Base-by-base conservation (phyloP, 2,113 vertebrate genomes). In the Empidonax alnorum region DNA sequence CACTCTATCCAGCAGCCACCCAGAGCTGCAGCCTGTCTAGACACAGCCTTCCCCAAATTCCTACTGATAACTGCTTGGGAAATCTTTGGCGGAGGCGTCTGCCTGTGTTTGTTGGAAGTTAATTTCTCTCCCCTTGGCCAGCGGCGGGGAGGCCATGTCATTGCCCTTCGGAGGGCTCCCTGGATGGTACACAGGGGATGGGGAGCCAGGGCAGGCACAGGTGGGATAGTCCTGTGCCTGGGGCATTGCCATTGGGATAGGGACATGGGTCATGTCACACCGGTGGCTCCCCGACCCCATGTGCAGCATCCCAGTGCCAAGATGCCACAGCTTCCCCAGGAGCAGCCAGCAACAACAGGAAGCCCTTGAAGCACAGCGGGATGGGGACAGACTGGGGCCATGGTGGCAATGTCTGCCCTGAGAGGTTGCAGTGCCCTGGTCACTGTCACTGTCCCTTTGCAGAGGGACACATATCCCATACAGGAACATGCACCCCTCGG, bases 21-120 rank as follows among this genome's bases (percentile, higher is more conserved):
- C 96, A 31, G 13, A 61, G 50, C 84, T 91, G 90, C 90, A 97
- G 94, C 94, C 90, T 94, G 96, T 98, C 97, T 98, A 98, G 97
- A 98, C 97, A 94, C 91, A 96, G 86, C 93, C 88, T 89, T 96
- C 88, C 74, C 90, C 33, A 0, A 89, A 95, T 96, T 96, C 94
- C 91, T 94, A 89, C 63, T 83, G 93, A 94, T 93, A 89, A 66
- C 68, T 95, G 76, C 81, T 68, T 74, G 53, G 90, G 90, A 74
- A 35, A 90, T 72, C 85, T 89, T 47, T 61, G 62, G 49, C 17
- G 12, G 89, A 89, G 69, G 24, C 4, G 1, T 17, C 42, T 53
- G 80, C 89, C 68, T 90, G 67, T 81, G 58, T 85, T 67, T 59
- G 41, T 30, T 93, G 94, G 89, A 83, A 66, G 61, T 6, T 24